Base-by-base conservation (phyloP, 2,888 invertebrate species). In the Drosophila picticornis region DNA sequence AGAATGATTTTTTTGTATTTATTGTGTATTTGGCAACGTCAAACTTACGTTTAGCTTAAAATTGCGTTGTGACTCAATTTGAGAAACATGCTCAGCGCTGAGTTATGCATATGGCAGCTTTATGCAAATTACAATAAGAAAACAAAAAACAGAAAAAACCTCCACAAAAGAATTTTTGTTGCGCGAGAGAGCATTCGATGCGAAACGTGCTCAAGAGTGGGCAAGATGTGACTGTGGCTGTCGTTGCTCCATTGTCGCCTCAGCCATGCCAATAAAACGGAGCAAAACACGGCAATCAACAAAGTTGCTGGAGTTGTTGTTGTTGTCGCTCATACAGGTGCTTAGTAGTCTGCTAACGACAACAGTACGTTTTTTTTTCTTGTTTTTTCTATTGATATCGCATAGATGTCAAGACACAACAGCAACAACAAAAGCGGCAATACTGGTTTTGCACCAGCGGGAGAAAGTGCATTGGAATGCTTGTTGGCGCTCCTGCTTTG, bases 391-490 rank as follows among this genome's bases (percentile, higher is more conserved):
- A 84, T 84, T 84, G 84, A 89, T 84, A 84, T 84, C 72, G 83
- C 73, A 89, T 84, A 88, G 85, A 85, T 85, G 84, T 90, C 90
- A 89, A 89, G 82, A 70, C 57, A 57, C 40, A 59, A 38, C 22
- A 56, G 36, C 32, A 74, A 22, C 50, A 51, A 50, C 19, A 69
- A 78, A 81, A 77, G 79, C 79, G 73, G 81, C 69, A 73, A 73
- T 73, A 79, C 78, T 62, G 78, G 78, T 79, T 79, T 79, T 81
- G 65, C 77, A 77, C 77, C 53, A 77, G 36, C 19, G 22, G 83
- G 84, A 80, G 84, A 85, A 85, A 85, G 84, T 90, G 90, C 90
- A 88, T 80, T 66, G 84, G 85, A 88, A 89, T 84, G 65, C 53
- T 56, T 60, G 75, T 57, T 68, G 63, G 10, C 34, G 60, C 43